A percentile compares a stretch with the other conserved stretches of the same genome.
These are phyloP conservation scores for Gallinago jamesoni DNA, from an alignment of 2,113 vertebrate genomes.

Conservation along the genomic window DNA sequence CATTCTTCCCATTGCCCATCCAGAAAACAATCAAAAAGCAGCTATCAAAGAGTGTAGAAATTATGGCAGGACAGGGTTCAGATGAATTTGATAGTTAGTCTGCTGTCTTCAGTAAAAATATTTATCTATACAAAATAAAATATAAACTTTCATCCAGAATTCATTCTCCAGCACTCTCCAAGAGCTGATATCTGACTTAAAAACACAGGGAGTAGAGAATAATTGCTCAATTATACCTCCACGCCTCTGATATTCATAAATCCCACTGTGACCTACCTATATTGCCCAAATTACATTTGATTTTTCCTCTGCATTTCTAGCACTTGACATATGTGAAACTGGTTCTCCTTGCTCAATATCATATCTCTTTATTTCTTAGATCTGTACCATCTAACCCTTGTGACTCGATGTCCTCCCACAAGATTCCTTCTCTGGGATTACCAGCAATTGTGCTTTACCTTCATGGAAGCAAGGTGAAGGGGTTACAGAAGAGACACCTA, in stretches of 20 bases:
- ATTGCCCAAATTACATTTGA: background rate
- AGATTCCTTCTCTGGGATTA: background rate
- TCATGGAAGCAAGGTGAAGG: background rate
- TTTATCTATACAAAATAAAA: background rate
- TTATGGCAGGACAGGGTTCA: background rate
- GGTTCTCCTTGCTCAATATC: background rate
- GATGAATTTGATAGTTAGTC: background rate
- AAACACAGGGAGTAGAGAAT: background rate
- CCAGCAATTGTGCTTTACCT: background rate
- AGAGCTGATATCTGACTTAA: background rate
- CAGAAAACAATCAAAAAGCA: background rate
- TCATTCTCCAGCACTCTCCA: background rate
- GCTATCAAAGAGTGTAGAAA: background rate
- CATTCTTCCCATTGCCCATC: background rate
- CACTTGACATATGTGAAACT: fast-evolving
- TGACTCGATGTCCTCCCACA: fast-evolving
- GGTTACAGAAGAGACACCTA: background rate
- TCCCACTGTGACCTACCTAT: background rate
- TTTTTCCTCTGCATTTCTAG: background rate
- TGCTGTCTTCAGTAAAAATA: background rate
- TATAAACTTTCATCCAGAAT: fast-evolving
- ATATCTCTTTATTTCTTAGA: background rate
- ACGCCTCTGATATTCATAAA: background rate
- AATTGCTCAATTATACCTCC: background rate
- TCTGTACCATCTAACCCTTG: background rate